Percentiles rank a stretch among this genome's conserved stretches.
Conservation (phyloP, 2,797 vertebrate species). For the Lithobates sylvaticus region DNA sequence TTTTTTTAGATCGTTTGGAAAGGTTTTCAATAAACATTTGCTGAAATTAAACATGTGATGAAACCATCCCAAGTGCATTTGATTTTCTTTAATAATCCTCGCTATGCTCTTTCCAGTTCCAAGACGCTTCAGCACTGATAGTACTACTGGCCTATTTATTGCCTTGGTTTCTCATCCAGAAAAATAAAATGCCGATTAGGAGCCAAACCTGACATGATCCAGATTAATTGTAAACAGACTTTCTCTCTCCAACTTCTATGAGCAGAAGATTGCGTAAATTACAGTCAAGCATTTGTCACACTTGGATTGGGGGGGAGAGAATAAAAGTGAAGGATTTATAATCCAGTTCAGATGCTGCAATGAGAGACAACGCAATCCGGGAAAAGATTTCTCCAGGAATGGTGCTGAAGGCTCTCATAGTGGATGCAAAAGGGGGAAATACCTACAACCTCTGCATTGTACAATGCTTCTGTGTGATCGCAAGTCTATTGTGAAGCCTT, state of each 20-base stretch:
- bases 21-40: too few species aligned
- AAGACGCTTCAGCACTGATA: background rate
- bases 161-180: background rate
- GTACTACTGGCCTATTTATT: constrained; percentile 7
- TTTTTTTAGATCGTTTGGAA: too few species aligned
- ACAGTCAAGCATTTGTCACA: background rate
- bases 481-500: too few species aligned
- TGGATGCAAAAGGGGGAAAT: background rate
- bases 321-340: background rate
- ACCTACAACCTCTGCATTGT: background rate
- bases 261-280: background rate
- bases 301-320: background rate
- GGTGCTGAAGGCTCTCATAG: too few species aligned
- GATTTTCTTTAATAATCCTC: too few species aligned
- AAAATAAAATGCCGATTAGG: background rate
- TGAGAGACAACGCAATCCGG: background rate
- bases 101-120: background rate
- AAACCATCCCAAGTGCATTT: too few species aligned
- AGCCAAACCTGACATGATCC: constrained; percentile 1
- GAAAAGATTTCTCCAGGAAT: background rate
- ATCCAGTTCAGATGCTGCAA: background rate
- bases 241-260: background rate
- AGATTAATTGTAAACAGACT: constrained; percentile 1
- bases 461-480: too few species aligned
- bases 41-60: too few species aligned